phyloP scores from a whole-genome alignment of 2,797 vertebrate genomes.

The Argentina silus region DNA sequence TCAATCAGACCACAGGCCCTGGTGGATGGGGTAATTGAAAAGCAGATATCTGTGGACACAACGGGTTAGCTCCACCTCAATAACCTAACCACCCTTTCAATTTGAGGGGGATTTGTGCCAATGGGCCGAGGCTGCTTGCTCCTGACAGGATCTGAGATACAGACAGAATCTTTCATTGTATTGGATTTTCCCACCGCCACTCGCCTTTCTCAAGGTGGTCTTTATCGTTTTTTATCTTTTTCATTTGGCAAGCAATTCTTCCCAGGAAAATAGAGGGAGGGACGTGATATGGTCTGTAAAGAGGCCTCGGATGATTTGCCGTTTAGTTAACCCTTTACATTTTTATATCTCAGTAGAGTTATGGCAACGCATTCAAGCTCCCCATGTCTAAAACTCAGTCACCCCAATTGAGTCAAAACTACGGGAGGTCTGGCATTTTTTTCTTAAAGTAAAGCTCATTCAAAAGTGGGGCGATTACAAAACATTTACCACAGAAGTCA shows the following conservation, averaged over 20 bases:
- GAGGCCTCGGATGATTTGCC: neutral
- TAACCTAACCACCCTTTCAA: constrained; percentile 20
- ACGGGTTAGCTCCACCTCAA: constrained; percentile 11
- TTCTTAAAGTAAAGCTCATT: neutral
- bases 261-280: neutral
- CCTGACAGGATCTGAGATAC: neutral
- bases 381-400: neutral
- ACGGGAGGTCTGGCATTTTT: neutral
- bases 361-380: neutral
- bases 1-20: constrained; percentile 8
- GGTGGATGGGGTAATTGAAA: constrained; percentile 19
- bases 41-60: constrained; percentile 11
- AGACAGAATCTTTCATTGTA: constrained; percentile 13
- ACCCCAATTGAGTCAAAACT: no score
- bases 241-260: constrained; percentile 23
- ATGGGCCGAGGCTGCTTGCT: neutral
- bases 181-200: constrained; percentile 20
- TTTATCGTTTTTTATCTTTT: constrained; percentile 33
- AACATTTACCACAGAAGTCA: neutral
- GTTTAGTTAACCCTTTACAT: constrained; percentile 1
- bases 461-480: neutral
- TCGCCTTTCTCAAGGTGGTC: constrained; percentile 9
- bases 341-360: neutral
- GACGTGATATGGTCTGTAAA: neutral
- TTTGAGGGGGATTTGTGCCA: constrained; percentile 8